Evolutionary conservation across 2,113 vertebrate species (phyloP).

Genomic region (Erythrocercus mccallii): DNA sequence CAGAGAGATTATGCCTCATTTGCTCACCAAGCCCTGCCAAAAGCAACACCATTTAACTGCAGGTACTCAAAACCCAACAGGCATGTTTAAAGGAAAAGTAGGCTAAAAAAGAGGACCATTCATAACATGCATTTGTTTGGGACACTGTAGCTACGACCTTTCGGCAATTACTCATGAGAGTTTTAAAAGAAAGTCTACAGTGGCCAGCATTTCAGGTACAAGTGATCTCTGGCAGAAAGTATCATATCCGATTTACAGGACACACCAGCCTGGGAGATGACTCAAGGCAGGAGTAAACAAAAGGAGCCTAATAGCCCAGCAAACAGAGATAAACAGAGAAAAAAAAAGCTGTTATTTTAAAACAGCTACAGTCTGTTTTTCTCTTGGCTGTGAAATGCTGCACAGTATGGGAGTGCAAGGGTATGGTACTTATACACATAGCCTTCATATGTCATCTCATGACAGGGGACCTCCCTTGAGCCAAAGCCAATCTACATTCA

Average conservation of each 20-base stretch:
- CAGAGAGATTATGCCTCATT: constrained; percentile 81
- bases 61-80: constrained; percentile 78
- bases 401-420: constrained; percentile 35
- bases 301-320: background rate
- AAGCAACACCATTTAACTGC: constrained; percentile 81
- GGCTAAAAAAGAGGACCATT: constrained; percentile 70
- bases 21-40: constrained; percentile 77
- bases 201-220: background rate
- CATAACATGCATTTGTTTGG: constrained; percentile 65
- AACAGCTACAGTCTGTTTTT: constrained; percentile 1
- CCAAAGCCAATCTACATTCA: background rate
- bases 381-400: constrained; percentile 40
- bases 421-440: background rate
- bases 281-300: background rate
- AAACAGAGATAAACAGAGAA: background rate
- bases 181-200: constrained; percentile 4
- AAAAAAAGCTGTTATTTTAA: constrained; percentile 17
- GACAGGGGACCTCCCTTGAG: constrained; percentile 44
- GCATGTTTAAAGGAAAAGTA: constrained; percentile 68
- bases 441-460: constrained; percentile 45
- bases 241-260: background rate
- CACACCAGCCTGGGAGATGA: background rate
- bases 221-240: background rate
- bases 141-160: constrained; percentile 56
- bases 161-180: constrained; percentile 49